Conservation (phyloP, 1,140 invertebrate species). For the Monomorium pharaonis region DNA sequence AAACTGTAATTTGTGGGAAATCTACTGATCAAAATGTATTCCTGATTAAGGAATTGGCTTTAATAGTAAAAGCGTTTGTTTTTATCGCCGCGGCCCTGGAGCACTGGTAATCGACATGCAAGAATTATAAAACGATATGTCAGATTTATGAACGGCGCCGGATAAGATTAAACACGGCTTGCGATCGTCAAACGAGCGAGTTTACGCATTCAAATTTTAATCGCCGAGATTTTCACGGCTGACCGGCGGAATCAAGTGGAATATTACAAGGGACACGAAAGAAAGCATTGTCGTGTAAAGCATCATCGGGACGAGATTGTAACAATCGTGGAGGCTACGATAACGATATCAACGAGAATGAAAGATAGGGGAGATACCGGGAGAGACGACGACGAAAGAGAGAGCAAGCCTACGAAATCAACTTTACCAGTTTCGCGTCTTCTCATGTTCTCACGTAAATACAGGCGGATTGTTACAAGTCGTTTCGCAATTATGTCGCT, state of each 20-base stretch:
- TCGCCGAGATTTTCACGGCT: neutral
- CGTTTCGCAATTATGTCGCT: constrained; percentile 8
- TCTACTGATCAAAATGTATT: neutral
- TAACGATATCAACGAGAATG: constrained; percentile 52
- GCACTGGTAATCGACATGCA: neutral
- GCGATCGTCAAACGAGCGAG: neutral
- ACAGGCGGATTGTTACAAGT: neutral
- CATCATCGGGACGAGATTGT: neutral
- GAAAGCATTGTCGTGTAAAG: neutral
- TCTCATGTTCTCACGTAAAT: neutral
- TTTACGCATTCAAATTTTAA: neutral
- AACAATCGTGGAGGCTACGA: constrained; percentile 54
- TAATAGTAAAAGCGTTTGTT: neutral
- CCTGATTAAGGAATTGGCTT: neutral
- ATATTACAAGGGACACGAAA: neutral
- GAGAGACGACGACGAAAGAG: neutral
- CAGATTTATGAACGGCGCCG: neutral
- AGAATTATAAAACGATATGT: constrained; percentile 21
- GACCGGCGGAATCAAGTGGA: neutral
- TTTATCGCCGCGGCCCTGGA: neutral
- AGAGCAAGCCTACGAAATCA: neutral
- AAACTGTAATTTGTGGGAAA: neutral
- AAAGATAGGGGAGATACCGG: constrained; percentile 54
- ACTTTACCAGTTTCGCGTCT: neutral
- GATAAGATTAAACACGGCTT: constrained; percentile 39